Evolutionary conservation across 2,888 invertebrate genomes (phyloP).

Genomic region (Charanyca ferruginea): DNA sequence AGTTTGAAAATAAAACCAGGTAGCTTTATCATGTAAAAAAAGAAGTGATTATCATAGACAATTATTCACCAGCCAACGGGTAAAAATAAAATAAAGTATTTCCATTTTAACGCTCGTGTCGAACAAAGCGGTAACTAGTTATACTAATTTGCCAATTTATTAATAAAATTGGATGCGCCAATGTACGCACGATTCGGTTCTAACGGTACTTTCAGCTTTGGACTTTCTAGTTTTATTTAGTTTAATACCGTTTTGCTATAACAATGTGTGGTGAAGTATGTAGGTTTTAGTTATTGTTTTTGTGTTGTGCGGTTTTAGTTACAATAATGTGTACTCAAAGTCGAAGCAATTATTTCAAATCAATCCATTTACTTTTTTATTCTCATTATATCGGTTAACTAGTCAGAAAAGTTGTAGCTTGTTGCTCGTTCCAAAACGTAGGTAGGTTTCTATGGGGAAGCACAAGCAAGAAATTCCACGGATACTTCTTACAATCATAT

Average conservation of each 20-base stretch:
- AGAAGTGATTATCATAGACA: slow-evolving; percentile 9
- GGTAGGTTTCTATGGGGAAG: too few species aligned
- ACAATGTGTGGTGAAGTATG: slow-evolving; percentile 35
- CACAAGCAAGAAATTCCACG: too few species aligned
- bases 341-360: too few species aligned
- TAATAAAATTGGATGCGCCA: slow-evolving; percentile 45
- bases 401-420: too few species aligned
- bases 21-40: neutral
- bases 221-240: slow-evolving; percentile 36
- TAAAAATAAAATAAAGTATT: slow-evolving; percentile 21
- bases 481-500: too few species aligned
- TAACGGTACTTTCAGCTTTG: slow-evolving; percentile 34
- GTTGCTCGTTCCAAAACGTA: too few species aligned
- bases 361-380: too few species aligned
- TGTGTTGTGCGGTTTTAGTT: slow-evolving; percentile 12
- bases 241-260: slow-evolving; percentile 32
- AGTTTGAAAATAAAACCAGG: neutral
- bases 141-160: slow-evolving; percentile 54
- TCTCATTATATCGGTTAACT: too few species aligned
- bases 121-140: slow-evolving; percentile 52
- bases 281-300: slow-evolving; percentile 34
- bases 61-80: neutral
- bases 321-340: slow-evolving; percentile 2
- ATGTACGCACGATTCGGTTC: slow-evolving; percentile 30
- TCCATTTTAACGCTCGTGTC: slow-evolving; percentile 29